Percentiles rank a stretch among this genome's conserved stretches.
Evolutionary conservation across 2,113 vertebrate genomes (phyloP).

Genomic region (human): GRCh38 chr1:55340501-55341000

Average conservation of each 20-base stretch:
- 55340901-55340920: not conserved
- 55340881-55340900: not conserved
- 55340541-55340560: not conserved
- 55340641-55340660: not conserved
- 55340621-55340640: not conserved
- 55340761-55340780: not conserved
- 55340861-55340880: not conserved
- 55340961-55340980: not conserved
- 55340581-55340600: not conserved
- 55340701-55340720: not conserved
- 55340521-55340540: not conserved
- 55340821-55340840: not conserved
- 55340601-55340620: not conserved
- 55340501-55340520: not conserved
- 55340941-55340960: not conserved
- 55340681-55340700: not conserved
- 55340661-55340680: not conserved
- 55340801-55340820: not conserved
- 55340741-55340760: not conserved
- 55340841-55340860: not conserved
- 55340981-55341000: not conserved
- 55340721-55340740: not conserved
- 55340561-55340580: not conserved
- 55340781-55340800: not conserved
- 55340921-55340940: not conserved